These are phyloP conservation scores for Palythoa grandis DNA, from an alignment of 92 coral and sea anemone species.

Conservation along the genomic window DNA sequence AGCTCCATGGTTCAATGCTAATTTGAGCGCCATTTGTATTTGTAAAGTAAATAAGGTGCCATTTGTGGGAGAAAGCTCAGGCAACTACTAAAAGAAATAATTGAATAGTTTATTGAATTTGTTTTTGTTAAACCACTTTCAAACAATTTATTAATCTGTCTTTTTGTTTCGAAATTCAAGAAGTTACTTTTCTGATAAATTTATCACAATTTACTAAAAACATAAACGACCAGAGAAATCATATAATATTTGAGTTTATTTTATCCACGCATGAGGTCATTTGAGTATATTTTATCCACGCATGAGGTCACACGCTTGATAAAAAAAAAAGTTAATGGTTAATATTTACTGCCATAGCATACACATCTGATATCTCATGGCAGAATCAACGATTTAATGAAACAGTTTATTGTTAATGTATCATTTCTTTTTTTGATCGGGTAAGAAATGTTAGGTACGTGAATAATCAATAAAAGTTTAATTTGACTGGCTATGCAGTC, in stretches of 20 bases:
- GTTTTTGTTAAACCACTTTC: not conserved
- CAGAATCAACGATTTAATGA: not conserved
- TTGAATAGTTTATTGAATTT: not conserved
- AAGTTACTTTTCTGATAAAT: no score
- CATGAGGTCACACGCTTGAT: not conserved
- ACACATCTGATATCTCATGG: not conserved
- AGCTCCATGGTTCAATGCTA: not conserved
- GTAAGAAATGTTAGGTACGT: not conserved
- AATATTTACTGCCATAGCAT: no score
- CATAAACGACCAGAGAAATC: not conserved
- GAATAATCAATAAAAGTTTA: not conserved
- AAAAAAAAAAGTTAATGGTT: not conserved
- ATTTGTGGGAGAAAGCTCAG: constrained; percentile 5
- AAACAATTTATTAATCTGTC: no score
- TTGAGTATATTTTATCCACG: not conserved
- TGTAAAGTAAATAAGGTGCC: not conserved
- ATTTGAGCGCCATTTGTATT: not conserved
- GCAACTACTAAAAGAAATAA: not conserved
- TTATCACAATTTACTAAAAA: no score
- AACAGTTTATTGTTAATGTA: not conserved
- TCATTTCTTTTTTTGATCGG: not conserved
- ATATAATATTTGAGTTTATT: not conserved
- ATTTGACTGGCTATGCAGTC: not conserved
- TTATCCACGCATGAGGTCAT: not conserved
- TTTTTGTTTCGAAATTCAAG: no score